Base-by-base conservation (phyloP, 2,113 vertebrate species). In the Ginglymostoma cirratum region DNA sequence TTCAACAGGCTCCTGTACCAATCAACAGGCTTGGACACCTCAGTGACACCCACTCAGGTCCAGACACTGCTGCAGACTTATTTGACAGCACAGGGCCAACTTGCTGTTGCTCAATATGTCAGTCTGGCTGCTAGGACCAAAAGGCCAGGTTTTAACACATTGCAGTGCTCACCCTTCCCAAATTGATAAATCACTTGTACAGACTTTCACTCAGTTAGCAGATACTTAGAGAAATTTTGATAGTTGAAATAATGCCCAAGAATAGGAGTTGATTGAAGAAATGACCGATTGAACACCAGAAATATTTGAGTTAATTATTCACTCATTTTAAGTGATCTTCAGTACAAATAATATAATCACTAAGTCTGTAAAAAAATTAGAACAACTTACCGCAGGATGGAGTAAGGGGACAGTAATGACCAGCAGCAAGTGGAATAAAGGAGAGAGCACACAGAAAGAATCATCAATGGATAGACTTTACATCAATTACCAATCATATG, bases 401-500 rank as follows among this genome's bases (percentile, higher is more conserved):
- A 45, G 27, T 76, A 69, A 95, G 69, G 27, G 69, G 94, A 52
- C 42, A 95, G 45, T 76, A 3, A 45, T 34, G 94, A 95, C 72
- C 94, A 72, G 94, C 94, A 52, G 38, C 94, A 95, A 95, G 69
- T 34, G 94, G 42, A 72, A 72, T 72, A 95, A 72, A 72, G 69
- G 94, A 95, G 94, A 95, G 45, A 95, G 94, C 89, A 93, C 52
- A 94, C 42, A 95, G 94, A 95, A 42, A 95, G 42, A 72, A 95
- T 95, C 42, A 52, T 95, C 69, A 95, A 95, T 69, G 48, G 67
- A 72, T 17, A 72, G 42, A 48, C 94, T 30, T 15, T 66, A 66
- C 67, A 72, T 42, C 67, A 66, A 93, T 93, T 19, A 93, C 61
- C 65, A 19, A 61, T 93, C 61, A 66, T 66, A 93, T 19, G 17